phyloP scores from a whole-genome alignment of 1,140 invertebrate species.

The Parapsyche elsis region DNA sequence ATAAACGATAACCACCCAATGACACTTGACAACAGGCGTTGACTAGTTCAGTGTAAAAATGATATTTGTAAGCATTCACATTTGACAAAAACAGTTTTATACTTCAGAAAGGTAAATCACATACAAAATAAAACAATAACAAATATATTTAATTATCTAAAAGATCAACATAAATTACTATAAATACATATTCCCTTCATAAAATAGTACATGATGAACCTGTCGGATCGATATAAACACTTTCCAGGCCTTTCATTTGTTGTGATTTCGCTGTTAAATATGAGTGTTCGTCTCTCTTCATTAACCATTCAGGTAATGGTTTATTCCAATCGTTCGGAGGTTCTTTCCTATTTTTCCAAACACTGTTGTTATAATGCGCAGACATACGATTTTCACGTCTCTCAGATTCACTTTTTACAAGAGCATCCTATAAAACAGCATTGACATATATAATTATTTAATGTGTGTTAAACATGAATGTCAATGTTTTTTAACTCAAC shows the following conservation, averaged over 20 bases:
- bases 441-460: neutral
- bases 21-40: too few relatives aligned
- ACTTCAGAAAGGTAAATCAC: too few relatives aligned
- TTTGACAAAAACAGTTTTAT: too few relatives aligned
- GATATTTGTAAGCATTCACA: too few relatives aligned
- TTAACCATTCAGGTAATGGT: slow-evolving; percentile 80
- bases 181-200: neutral
- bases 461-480: neutral
- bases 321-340: slow-evolving; percentile 84
- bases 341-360: slow-evolving; percentile 79
- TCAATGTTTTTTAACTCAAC: slow-evolving; percentile 18
- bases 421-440: slow-evolving; percentile 67
- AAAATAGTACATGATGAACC: slow-evolving; percentile 43
- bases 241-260: slow-evolving; percentile 68
- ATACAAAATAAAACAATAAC: too few relatives aligned
- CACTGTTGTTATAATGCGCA: slow-evolving; percentile 77
- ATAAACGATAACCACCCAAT: too few relatives aligned
- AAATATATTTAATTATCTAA: too few relatives aligned
- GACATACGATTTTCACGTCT: slow-evolving; percentile 72
- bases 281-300: slow-evolving; percentile 73
- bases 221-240: neutral
- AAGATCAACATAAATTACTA: too few relatives aligned
- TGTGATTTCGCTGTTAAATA: slow-evolving; percentile 74
- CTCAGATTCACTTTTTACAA: slow-evolving; percentile 78
- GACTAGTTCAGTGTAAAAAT: too few relatives aligned